Conservation (phyloP, 2,113 vertebrate species). For the Barbus barbus region DNA sequence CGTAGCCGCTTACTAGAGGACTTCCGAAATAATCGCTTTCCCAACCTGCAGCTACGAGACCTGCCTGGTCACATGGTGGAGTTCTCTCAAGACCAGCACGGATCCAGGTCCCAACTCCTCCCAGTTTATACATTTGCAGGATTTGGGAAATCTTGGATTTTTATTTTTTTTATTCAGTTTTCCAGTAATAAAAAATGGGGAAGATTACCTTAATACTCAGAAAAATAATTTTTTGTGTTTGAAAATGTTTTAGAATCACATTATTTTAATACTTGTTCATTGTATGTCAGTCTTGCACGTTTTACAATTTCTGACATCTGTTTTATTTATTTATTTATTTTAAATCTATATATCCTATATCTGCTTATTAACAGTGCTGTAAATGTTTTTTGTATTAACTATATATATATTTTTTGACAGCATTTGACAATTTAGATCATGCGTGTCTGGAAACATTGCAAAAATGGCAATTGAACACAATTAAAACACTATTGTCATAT, state of each 20-base stretch:
- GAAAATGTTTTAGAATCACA: neutral
- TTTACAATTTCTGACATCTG: neutral
- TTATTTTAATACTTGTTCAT: neutral
- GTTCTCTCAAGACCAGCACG: slow-evolving; percentile 98
- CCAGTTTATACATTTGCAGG: neutral
- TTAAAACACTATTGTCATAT: neutral
- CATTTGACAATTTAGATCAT: neutral
- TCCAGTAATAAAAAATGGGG: neutral
- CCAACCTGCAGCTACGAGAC: slow-evolving; percentile 94
- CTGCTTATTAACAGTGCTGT: neutral
- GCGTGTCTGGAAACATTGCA: neutral
- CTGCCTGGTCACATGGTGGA: slow-evolving; percentile 99
- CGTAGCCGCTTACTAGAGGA: slow-evolving; percentile 95
- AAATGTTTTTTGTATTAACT: neutral
- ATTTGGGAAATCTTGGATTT: neutral
- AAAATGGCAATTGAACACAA: neutral
- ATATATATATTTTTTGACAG: neutral
- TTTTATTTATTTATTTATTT: neutral
- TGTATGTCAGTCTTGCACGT: neutral
- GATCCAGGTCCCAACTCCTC: slow-evolving; percentile 84
- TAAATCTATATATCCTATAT: neutral
- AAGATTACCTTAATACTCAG: neutral
- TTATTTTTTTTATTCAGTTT: neutral
- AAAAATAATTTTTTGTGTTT: neutral
- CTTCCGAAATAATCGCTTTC: slow-evolving; percentile 98